phyloP scores from a whole-genome alignment of 2,113 vertebrate species.

The Chlorocebus sabaeus region DNA sequence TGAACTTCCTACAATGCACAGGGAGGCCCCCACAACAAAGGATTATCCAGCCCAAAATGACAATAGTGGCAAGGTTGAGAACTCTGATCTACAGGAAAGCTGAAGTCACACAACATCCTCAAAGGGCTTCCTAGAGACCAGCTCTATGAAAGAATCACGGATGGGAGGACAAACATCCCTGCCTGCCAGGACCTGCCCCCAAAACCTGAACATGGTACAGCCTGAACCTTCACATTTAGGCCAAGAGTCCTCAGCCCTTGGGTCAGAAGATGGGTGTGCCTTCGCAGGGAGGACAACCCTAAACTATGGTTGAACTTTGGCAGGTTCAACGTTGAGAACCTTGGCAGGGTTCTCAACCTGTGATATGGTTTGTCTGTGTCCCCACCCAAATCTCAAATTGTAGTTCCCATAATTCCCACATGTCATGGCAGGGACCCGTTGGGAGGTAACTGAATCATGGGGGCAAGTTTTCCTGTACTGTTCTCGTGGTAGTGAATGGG shows the following conservation, averaged over 20 bases:
- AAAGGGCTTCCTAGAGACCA: background rate
- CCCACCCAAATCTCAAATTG: too few species aligned
- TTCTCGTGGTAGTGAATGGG: too few species aligned
- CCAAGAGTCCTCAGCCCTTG: background rate
- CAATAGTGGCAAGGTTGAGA: background rate
- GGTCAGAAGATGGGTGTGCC: background rate
- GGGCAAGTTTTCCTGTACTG: too few species aligned
- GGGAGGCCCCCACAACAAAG: background rate
- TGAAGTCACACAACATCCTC: background rate
- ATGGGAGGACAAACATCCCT: background rate
- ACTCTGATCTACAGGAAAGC: background rate
- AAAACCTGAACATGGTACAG: background rate
- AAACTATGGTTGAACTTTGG: background rate
- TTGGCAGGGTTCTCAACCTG: background rate
- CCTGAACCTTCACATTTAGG: background rate
- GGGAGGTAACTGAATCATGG: too few species aligned
- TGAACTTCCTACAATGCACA: background rate
- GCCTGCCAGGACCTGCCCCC: background rate
- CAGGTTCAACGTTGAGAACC: too few species aligned
- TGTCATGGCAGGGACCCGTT: too few species aligned
- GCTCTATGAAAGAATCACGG: background rate
- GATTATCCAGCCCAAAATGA: background rate
- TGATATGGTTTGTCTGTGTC: too few species aligned
- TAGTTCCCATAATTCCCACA: too few species aligned
- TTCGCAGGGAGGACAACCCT: background rate